Evolutionary conservation across 1,140 invertebrate genomes (phyloP).

Genomic region (Panagrolaimus sp.): DNA sequence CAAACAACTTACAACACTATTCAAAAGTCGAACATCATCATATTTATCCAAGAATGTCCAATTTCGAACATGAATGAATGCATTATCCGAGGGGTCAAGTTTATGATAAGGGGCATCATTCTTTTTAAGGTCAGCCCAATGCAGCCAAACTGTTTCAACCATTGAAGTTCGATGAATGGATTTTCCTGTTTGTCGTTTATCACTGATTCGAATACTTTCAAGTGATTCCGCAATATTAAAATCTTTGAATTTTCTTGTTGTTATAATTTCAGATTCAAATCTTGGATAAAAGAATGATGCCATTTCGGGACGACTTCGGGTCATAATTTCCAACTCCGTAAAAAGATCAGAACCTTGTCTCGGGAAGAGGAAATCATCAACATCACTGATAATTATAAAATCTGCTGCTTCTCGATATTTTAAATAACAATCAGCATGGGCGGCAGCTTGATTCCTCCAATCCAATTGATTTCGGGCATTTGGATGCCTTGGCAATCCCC

Average conservation of each 20-base stretch:
- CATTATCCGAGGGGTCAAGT: not conserved
- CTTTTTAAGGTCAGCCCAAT: slow-evolving; percentile 1
- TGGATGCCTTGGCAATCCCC: slow-evolving; percentile 1
- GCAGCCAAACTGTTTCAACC: slow-evolving; percentile 3
- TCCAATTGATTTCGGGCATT: slow-evolving; percentile 22
- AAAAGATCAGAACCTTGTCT: slow-evolving; percentile 12
- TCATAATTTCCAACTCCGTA: slow-evolving; percentile 18
- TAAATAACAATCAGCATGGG: slow-evolving; percentile 39
- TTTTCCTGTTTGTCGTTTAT: not conserved
- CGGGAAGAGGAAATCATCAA: slow-evolving; percentile 33
- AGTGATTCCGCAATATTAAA: not conserved
- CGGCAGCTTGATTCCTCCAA: slow-evolving; percentile 36
- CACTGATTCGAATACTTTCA: not conserved
- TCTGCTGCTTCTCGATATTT: slow-evolving; percentile 36
- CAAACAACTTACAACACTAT: not conserved
- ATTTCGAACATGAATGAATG: not conserved
- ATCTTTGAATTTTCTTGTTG: not conserved
- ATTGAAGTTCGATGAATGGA: not conserved
- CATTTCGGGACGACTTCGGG: not conserved
- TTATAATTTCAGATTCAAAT: slow-evolving; percentile 14
- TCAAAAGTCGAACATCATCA: not conserved
- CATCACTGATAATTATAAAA: slow-evolving; percentile 29
- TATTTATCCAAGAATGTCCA: not conserved
- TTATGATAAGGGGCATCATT: not conserved
- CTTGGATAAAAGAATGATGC: slow-evolving; percentile 1